Evolutionary conservation across 2,797 vertebrate genomes (phyloP).

Genomic region (Philypnodon macrostomus): DNA sequence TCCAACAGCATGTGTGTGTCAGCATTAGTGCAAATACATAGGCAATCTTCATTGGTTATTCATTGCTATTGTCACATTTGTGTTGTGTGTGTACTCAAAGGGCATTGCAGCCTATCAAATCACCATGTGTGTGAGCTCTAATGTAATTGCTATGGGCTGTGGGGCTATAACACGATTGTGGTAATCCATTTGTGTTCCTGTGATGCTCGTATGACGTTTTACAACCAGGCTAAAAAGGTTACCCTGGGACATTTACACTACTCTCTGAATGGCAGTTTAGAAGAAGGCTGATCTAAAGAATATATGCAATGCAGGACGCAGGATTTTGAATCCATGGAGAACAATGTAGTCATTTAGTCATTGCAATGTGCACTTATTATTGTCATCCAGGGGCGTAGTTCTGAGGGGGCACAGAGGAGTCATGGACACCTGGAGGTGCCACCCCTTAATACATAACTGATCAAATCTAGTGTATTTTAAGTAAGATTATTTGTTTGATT

Average conservation of each 20-base stretch:
- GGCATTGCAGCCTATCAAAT: conserved; percentile 51
- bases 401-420: no score
- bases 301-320: background rate
- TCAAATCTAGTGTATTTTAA: no score
- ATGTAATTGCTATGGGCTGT: conserved; percentile 57
- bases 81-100: conserved; percentile 14
- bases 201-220: conserved; percentile 25
- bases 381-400: no score
- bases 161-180: conserved; percentile 56
- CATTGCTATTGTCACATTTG: conserved; percentile 19
- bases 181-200: conserved; percentile 53
- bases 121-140: conserved; percentile 42
- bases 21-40: conserved; percentile 4
- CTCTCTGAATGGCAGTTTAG: conserved; percentile 9
- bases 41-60: conserved; percentile 2
- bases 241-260: conserved; percentile 27
- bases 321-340: no score
- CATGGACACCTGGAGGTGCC: no score
- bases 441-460: no score
- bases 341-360: no score
- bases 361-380: no score
- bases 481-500: no score
- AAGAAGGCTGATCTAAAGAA: background rate
- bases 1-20: background rate
- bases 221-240: conserved; percentile 30